Percentiles rank a stretch among this genome's conserved stretches.
These are phyloP conservation scores for Rhipidura dahli DNA, from an alignment of 2,113 vertebrate genomes.

Conservation along the genomic window DNA sequence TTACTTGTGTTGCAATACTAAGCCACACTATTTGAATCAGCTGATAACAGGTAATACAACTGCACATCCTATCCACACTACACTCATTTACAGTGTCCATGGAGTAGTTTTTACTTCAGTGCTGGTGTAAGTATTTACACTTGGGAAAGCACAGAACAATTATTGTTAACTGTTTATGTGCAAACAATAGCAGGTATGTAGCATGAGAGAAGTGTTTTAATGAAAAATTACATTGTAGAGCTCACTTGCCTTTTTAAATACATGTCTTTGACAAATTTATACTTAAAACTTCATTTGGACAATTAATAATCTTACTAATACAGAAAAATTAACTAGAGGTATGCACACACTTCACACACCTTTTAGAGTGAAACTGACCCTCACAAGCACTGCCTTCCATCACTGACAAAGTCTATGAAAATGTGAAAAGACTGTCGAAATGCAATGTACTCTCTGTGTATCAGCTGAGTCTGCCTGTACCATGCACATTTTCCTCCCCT, in stretches of 20 bases:
- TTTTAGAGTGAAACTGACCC: not conserved
- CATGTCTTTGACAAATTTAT: not conserved
- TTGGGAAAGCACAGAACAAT: not conserved
- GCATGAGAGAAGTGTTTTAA: not conserved
- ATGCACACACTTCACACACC: accelerated
- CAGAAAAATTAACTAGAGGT: not conserved
- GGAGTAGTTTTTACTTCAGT: not conserved
- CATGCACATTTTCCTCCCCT: not conserved
- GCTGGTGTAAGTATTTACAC: not conserved
- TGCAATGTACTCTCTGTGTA: not conserved
- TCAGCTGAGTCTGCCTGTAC: not conserved
- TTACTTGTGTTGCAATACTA: not conserved
- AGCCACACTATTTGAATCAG: not conserved
- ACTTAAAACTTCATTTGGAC: not conserved
- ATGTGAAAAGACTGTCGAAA: not conserved
- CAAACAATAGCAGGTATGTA: not conserved
- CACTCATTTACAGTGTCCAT: accelerated
- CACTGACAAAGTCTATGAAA: not conserved
- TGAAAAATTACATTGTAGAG: not conserved
- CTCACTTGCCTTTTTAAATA: not conserved
- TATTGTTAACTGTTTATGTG: not conserved
- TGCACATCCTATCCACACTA: not conserved
- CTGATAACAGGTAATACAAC: not conserved
- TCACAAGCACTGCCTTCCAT: not conserved
- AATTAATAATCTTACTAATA: not conserved